Evolutionary conservation across 2,888 invertebrate genomes (phyloP).

Genomic region (Desoria tigrina): DNA sequence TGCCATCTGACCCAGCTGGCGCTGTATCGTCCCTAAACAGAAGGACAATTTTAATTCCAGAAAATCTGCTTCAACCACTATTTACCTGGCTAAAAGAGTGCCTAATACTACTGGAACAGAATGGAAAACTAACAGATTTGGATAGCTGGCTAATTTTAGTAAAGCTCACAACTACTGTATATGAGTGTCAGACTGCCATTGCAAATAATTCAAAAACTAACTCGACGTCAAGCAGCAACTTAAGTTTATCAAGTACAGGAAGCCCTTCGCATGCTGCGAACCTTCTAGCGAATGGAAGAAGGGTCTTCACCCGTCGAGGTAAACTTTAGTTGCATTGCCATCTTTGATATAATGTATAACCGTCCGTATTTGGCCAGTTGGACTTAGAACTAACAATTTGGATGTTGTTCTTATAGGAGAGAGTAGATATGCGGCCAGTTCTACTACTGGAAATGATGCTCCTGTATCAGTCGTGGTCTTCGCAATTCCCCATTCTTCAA

Average conservation of each 20-base stretch:
- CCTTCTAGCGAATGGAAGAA: conserved; percentile 47
- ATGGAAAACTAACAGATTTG: conserved; percentile 48
- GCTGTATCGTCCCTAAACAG: conserved; percentile 43
- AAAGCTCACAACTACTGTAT: conserved; percentile 43
- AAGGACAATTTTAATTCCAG: conserved; percentile 50
- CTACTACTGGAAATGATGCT: conserved; percentile 9
- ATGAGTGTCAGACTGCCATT: conserved; percentile 30
- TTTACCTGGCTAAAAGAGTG: conserved; percentile 50
- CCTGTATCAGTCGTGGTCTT: conserved; percentile 66
- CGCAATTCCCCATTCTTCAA: conserved; percentile 64
- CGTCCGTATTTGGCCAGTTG: too few relatives aligned
- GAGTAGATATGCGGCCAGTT: background rate
- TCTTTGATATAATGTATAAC: too few relatives aligned
- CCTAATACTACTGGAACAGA: conserved; percentile 49
- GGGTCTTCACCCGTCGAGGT: conserved; percentile 44
- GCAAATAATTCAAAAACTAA: conserved; percentile 19
- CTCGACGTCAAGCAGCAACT: conserved; percentile 33
- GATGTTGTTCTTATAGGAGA: conserved; percentile 15
- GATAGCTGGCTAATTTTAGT: conserved; percentile 51
- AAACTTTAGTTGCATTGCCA: background rate
- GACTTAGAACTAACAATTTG: background rate
- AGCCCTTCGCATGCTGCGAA: conserved; percentile 45
- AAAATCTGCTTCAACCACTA: conserved; percentile 49
- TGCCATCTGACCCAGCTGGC: conserved; percentile 46
- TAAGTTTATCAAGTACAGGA: conserved; percentile 35